Evolutionary conservation across 2,888 invertebrate species (phyloP).

Genomic region (Prosapia bicincta): DNA sequence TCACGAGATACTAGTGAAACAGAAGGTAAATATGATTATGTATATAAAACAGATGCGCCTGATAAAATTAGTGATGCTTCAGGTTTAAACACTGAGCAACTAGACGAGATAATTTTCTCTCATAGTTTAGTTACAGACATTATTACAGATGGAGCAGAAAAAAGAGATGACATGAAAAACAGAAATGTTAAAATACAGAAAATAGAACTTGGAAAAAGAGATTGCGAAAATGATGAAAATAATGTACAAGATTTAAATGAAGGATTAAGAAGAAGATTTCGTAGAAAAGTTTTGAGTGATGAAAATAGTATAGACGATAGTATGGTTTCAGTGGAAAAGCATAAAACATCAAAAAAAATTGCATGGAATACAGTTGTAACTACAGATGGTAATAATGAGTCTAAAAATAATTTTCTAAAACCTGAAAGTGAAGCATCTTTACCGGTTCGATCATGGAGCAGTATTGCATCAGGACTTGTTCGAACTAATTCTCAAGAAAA

Average conservation of each 20-base stretch:
- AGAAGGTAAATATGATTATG: conserved; percentile 12
- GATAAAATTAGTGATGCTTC: not conserved
- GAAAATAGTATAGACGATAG: not conserved
- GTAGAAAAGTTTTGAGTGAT: conserved; percentile 7
- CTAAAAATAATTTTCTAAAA: conserved; percentile 9
- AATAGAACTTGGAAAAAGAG: not conserved
- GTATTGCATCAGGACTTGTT: conserved; percentile 3
- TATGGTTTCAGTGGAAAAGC: not conserved
- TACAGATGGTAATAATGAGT: conserved; percentile 4
- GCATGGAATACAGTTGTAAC: conserved; percentile 25
- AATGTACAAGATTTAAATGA: not conserved
- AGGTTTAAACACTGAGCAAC: not conserved
- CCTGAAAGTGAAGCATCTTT: not conserved
- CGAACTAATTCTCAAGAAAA: conserved; percentile 7
- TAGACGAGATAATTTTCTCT: not conserved
- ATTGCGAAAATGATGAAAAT: not conserved
- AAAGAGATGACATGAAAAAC: not conserved
- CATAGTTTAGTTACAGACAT: not conserved
- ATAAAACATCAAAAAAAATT: conserved; percentile 6
- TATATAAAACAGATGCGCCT: not conserved
- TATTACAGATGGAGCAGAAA: not conserved
- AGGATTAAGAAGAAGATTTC: conserved; percentile 12
- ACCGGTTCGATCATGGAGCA: conserved; percentile 5
- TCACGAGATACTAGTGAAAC: conserved; percentile 7
- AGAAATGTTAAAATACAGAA: not conserved